A percentile compares a stretch with the other conserved stretches of the same genome.
Evolutionary conservation across 1,140 invertebrate species (phyloP).

Genomic region (Drosophila sulfurigaster): DNA sequence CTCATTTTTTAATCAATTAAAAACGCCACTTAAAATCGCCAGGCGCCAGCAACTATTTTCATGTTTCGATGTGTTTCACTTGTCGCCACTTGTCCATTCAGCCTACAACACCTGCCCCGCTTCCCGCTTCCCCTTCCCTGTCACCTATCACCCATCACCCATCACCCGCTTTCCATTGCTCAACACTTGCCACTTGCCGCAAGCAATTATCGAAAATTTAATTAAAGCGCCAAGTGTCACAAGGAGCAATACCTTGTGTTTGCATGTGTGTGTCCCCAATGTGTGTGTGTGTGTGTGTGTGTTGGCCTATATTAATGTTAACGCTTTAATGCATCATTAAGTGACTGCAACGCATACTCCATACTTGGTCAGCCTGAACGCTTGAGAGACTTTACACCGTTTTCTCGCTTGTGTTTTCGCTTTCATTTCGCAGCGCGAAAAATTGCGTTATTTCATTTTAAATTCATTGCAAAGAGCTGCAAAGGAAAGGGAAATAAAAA

Average conservation of each 20-base stretch:
- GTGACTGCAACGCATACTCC: slow-evolving; percentile 32
- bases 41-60: slow-evolving; percentile 59
- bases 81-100: slow-evolving; percentile 31
- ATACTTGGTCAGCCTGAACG: slow-evolving; percentile 6
- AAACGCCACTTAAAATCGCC: slow-evolving; percentile 70
- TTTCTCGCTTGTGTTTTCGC: background rate
- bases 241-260: slow-evolving; percentile 40
- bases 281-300: slow-evolving; percentile 20
- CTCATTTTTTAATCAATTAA: slow-evolving; percentile 78
- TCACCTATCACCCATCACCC: too few species aligned
- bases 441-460: background rate
- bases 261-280: slow-evolving; percentile 20
- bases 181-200: slow-evolving; percentile 37
- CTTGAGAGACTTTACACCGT: background rate
- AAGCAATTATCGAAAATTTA: slow-evolving; percentile 82
- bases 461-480: too few species aligned
- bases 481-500: too few species aligned
- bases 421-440: background rate
- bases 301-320: slow-evolving; percentile 64
- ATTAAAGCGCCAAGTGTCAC: slow-evolving; percentile 78
- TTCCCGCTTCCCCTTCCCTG: background rate
- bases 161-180: too few species aligned
- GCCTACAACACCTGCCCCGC: slow-evolving; percentile 8
- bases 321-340: slow-evolving; percentile 77
- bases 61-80: slow-evolving; percentile 50